A percentile compares a stretch with the other conserved stretches of the same genome.
Evolutionary conservation across 2,113 vertebrate species (phyloP).

Genomic region (Myxocyprinus asiaticus): DNA sequence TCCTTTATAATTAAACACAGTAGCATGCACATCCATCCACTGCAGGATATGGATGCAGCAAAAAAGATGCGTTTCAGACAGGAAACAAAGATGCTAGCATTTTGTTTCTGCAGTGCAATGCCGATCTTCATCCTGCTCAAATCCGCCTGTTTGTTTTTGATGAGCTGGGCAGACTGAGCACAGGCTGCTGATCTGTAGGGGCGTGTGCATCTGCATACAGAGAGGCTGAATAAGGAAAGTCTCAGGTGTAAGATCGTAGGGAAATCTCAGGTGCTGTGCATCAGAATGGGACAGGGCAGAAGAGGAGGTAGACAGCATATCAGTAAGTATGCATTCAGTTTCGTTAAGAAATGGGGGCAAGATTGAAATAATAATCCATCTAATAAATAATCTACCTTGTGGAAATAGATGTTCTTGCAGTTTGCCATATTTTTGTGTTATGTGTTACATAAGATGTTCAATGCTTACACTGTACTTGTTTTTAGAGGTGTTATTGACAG

Average conservation of each 20-base stretch:
- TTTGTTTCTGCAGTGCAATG: neutral
- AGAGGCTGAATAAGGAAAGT: slow-evolving; percentile 5
- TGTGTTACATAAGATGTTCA: too few relatives aligned
- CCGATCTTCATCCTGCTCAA: slow-evolving; percentile 12
- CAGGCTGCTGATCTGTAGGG: slow-evolving; percentile 19
- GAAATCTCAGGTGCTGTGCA: too few relatives aligned
- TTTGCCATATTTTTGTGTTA: too few relatives aligned
- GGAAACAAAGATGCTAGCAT: neutral
- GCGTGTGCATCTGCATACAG: slow-evolving; percentile 4
- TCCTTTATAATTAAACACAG: slow-evolving; percentile 40
- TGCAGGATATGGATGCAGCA: slow-evolving; percentile 1
- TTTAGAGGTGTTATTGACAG: too few relatives aligned
- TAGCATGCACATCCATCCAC: slow-evolving; percentile 30
- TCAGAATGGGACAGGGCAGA: slow-evolving; percentile 20
- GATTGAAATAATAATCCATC: neutral
- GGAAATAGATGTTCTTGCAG: too few relatives aligned
- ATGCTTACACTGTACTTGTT: too few relatives aligned
- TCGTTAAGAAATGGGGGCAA: neutral
- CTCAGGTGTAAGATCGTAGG: slow-evolving; percentile 3
- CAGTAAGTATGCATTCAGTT: slow-evolving; percentile 37
- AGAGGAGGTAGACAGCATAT: neutral
- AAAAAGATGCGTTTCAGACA: neutral
- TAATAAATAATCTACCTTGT: too few relatives aligned
- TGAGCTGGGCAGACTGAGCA: slow-evolving; percentile 1
- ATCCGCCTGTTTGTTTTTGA: slow-evolving; percentile 23